These are phyloP conservation scores for Didymodactylos carnosus DNA, from an alignment of 2,888 invertebrate species.

Conservation along the genomic window DNA sequence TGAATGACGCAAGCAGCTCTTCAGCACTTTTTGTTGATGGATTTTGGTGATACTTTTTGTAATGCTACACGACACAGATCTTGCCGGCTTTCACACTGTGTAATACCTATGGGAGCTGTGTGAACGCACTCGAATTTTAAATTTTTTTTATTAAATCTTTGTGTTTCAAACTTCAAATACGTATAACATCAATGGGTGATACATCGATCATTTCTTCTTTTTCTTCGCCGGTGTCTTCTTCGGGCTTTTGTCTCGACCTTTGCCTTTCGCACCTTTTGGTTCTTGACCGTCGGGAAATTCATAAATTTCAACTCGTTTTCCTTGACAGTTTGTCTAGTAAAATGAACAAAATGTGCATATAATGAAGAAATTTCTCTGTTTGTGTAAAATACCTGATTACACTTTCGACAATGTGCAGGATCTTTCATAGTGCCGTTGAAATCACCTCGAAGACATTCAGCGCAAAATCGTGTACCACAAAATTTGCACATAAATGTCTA, in stretches of 20 bases:
- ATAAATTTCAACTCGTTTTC: neutral
- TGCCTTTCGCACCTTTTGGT: neutral
- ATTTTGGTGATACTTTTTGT: too few species aligned
- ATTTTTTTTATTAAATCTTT: too few species aligned
- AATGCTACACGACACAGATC: too few species aligned
- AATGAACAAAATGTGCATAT: neutral
- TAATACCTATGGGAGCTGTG: too few species aligned
- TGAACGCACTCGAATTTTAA: too few species aligned
- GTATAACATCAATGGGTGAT: too few species aligned
- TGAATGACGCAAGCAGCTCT: too few species aligned
- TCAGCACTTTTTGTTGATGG: too few species aligned
- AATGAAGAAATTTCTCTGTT: neutral
- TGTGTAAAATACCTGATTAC: constrained; percentile 25
- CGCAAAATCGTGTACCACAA: constrained; percentile 31
- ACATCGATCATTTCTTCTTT: neutral
- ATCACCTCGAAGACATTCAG: constrained; percentile 27
- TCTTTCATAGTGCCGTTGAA: constrained; percentile 25
- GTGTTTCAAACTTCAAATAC: too few species aligned
- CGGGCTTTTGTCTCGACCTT: neutral
- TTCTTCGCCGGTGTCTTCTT: neutral
- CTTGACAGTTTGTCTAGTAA: neutral
- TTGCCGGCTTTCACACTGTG: too few species aligned
- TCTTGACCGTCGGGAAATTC: neutral
- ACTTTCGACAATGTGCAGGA: constrained; percentile 24
- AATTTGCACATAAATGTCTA: constrained; percentile 34